These are phyloP conservation scores for Eubucco bourcierii DNA, from an alignment of 2,113 vertebrate genomes.

Conservation along the genomic window DNA sequence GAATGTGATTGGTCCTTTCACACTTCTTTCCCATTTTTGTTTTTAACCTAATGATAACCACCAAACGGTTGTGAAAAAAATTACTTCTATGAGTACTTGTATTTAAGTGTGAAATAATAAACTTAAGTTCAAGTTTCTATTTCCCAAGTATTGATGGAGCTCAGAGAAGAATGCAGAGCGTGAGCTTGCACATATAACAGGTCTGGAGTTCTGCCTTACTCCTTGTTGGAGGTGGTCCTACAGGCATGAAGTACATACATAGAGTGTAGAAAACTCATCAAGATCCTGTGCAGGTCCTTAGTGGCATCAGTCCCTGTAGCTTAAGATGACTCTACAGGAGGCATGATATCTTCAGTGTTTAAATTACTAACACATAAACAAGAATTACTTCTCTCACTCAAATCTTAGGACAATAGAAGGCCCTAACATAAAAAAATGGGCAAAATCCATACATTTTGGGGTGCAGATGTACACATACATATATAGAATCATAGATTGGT, in stretches of 20 bases:
- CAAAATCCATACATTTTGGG: background rate
- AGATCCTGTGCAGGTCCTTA: background rate
- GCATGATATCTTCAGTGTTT: background rate
- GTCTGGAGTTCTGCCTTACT: background rate
- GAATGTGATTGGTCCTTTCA: background rate
- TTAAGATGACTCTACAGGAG: background rate
- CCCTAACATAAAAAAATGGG: background rate
- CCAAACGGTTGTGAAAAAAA: background rate
- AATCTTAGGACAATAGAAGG: background rate
- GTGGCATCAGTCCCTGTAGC: background rate
- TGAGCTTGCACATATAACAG: background rate
- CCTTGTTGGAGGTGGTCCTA: background rate
- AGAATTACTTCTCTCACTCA: background rate
- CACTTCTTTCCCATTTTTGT: background rate
- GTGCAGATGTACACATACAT: fast-evolving
- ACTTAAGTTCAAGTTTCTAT: background rate
- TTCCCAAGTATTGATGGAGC: background rate
- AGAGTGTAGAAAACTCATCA: background rate
- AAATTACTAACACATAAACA: background rate
- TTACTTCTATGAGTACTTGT: background rate
- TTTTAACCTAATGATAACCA: background rate
- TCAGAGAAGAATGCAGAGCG: background rate
- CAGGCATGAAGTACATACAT: background rate
- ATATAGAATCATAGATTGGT: too few relatives aligned
- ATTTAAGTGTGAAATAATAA: background rate